Evolutionary conservation across 2,888 invertebrate species (phyloP), one percentile per base, ranked within the genome.

Genomic region (Pandemis heparana): DNA sequence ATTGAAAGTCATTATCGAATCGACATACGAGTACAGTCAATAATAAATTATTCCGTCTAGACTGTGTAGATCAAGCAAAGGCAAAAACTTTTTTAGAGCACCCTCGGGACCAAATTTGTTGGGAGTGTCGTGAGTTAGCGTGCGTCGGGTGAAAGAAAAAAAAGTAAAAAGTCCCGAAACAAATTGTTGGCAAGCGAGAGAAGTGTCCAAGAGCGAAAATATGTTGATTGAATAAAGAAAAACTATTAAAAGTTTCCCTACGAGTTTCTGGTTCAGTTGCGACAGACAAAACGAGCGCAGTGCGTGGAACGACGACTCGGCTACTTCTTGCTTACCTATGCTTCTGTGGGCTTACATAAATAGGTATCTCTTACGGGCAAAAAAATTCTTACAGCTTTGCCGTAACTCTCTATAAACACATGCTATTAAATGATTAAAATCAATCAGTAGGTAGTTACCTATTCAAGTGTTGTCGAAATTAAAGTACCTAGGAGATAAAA

Each of bases 211-310:
- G 87, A 90, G 88, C 89, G 86, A 92, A 93, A 92, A 92, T 92
- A 93, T 93, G 93, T 92, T 94, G 93, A 94, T 94, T 92, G 92
- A 92, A 94, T 92, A 92, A 92, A 91, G 92, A 89, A 94, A 93
- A 92, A 92, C 92, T 92, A 92, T 92, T 94, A 93, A 92, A 94
- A 94, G 88, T 94, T 93, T 83, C 81, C 82, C 87, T 81, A 85
- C 75, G 85, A 87, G 86, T 88, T 90, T 89, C 89, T 86, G 87
- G 87, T 88, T 90, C 87, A 86, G 85, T 89, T 86, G 84, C 82
- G 78, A 83, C 85, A 85, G 86, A 88, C 88, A 87, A 85, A 87
- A 87, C 84, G 83, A 78, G 83, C 80, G 86, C 84, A 85, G 82
- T 88, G 87, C 87, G 87, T 89, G 80, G 82, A 84, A 79, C 76